phyloP scores from a whole-genome alignment of 2,797 vertebrate species.

The Pseudochirops corinnae region DNA sequence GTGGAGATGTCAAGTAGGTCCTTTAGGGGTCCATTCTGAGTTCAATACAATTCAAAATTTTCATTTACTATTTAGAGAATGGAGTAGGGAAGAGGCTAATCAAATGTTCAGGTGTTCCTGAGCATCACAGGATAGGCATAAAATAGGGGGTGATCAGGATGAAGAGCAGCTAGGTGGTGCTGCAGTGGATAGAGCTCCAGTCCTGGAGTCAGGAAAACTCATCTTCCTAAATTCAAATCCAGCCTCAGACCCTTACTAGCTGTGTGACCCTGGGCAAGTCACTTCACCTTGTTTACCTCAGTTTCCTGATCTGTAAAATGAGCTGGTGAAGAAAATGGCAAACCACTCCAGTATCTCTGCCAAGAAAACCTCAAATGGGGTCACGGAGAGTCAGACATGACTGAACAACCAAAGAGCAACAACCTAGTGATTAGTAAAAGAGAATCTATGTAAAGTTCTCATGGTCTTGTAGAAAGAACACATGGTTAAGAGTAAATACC shows the following conservation, averaged over 20 bases:
- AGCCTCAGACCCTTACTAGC: not conserved
- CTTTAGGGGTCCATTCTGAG: conserved; percentile 59
- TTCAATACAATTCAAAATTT: conserved; percentile 83
- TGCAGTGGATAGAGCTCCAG: not conserved
- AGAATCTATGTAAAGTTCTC: not conserved
- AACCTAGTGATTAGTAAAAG: not conserved
- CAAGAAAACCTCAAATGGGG: not conserved
- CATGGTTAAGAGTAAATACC: not conserved
- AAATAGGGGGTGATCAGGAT: conserved; percentile 80
- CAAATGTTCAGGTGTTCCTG: conserved; percentile 78
- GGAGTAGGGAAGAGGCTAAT: conserved; percentile 74
- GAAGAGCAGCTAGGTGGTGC: conserved; percentile 63
- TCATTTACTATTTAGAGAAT: conserved; percentile 80
- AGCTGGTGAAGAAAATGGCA: not conserved
- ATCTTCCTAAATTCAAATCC: not conserved
- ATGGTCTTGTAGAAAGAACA: not conserved
- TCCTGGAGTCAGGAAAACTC: not conserved
- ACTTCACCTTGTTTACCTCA: not conserved
- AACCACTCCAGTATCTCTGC: not conserved
- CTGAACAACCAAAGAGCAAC: not conserved
- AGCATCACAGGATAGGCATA: conserved; percentile 81
- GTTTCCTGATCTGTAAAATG: not conserved
- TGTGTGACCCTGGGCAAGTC: not conserved
- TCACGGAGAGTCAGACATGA: not conserved
- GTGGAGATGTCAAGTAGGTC: conserved; percentile 78